Evolutionary conservation across 2,888 invertebrate species (phyloP), one percentile per base, ranked within the genome.

Genomic region (Euzophera pinguis): DNA sequence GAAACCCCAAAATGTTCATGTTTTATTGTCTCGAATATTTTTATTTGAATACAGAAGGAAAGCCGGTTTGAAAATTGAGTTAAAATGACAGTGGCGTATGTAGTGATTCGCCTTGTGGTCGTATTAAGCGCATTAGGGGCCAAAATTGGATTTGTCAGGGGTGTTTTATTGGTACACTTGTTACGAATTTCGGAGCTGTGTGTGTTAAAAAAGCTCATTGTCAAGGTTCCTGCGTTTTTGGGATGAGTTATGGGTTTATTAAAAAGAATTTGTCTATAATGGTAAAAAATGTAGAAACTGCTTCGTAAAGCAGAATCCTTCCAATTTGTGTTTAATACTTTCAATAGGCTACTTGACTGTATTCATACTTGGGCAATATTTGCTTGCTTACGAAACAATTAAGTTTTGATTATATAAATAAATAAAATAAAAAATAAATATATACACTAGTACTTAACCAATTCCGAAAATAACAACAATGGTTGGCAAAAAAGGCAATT

Each of bases 11-110:
- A 49, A 50, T 39, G 38, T 16, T 39, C 65, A 70, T 84, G 79
- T 82, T 86, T 88, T 87, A 87, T 81, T 76, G 75, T 75, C 67
- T 71, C 77, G 80, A 79, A 84, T 84, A 85, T 87, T 84, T 84
- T 82, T 82, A 83, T 82, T 81, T 78, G 79, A 79, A 79, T 78
- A 67, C 66, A 61, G 62, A 65, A 61, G 64, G 59, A 67, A 61
- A 62, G 65, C 67, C 66, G 60, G 75, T 78, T 84, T 80, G 75
- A 81, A 88, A 90, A 90, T 90, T 84, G 89, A 89, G 90, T 90
- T 89, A 90, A 89, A 90, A 89, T 86, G 87, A 88, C 89, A 89
- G 88, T 78, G 88, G 86, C 84, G 77, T 84, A 81, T 81, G 87
- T 86, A 86, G 85, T 85, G 89, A 87, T 89, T 88, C 87, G 84